Percentiles rank a stretch among this genome's conserved stretches.
These are phyloP conservation scores for Leptinotarsa peninsularis DNA, from an alignment of 2,888 invertebrate genomes.

Conservation along the genomic window DNA sequence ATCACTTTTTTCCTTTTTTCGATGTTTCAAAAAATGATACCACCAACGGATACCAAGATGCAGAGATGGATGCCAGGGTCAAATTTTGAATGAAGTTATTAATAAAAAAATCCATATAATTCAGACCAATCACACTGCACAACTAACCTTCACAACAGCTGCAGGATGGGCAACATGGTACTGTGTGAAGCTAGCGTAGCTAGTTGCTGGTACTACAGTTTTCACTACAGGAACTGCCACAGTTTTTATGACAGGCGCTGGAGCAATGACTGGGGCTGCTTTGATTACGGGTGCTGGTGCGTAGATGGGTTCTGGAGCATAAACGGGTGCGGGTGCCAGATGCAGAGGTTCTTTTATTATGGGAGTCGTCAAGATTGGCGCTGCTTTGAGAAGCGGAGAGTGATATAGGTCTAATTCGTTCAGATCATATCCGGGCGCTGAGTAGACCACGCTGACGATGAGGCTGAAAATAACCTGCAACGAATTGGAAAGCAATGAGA, in stretches of 20 bases:
- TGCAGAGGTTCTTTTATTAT: not conserved
- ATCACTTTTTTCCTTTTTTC: too few species aligned
- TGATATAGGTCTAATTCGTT: constrained; percentile 21
- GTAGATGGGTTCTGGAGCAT: not conserved
- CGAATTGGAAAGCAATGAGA: not conserved
- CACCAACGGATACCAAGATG: too few species aligned
- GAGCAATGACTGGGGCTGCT: constrained; percentile 18
- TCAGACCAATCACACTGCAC: not conserved
- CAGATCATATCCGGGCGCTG: constrained; percentile 22
- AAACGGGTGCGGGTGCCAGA: not conserved
- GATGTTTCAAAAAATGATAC: too few species aligned
- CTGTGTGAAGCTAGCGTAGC: constrained; percentile 71
- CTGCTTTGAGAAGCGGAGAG: constrained; percentile 17
- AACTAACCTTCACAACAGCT: constrained; percentile 59
- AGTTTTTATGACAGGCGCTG: constrained; percentile 39
- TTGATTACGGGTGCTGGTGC: not conserved
- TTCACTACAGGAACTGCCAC: constrained; percentile 48
- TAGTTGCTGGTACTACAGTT: constrained; percentile 67
- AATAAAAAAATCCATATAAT: too few species aligned
- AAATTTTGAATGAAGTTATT: too few species aligned
- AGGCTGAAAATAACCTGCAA: constrained; percentile 1
- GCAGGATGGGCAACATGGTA: constrained; percentile 54
- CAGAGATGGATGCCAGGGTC: too few species aligned
- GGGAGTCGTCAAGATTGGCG: not conserved
- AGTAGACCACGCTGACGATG: constrained; percentile 1